Percentiles rank a stretch among this genome's conserved stretches.
These are phyloP conservation scores for Pachyramphus minor DNA, from an alignment of 2,113 vertebrate species.

Conservation along the genomic window DNA sequence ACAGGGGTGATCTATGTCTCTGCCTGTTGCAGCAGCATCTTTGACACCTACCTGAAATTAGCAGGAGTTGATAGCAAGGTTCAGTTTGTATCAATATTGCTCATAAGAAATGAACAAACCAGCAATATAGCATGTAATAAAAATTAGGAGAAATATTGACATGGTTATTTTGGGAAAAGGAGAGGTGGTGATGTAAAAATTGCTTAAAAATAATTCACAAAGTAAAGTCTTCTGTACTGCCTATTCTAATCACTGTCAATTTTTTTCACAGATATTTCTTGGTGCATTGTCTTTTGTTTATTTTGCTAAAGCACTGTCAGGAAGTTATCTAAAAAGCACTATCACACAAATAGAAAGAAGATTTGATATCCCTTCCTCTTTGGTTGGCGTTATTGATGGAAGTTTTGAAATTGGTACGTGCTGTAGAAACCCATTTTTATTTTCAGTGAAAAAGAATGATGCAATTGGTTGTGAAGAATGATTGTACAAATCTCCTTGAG, in stretches of 20 bases:
- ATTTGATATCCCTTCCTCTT: constrained; percentile 91
- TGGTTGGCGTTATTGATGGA: constrained; percentile 91
- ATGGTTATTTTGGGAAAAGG: background rate
- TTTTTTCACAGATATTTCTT: constrained; percentile 83
- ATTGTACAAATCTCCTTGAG: background rate
- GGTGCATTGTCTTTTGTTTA: constrained; percentile 89
- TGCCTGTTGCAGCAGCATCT: background rate
- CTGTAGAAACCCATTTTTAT: background rate
- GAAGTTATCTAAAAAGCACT: constrained; percentile 94
- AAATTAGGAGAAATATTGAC: background rate
- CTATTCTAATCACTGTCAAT: background rate
- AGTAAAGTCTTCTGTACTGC: background rate
- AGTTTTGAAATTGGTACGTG: constrained; percentile 95
- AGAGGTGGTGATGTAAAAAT: background rate
- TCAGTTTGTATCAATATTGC: background rate
- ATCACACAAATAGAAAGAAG: constrained; percentile 94
- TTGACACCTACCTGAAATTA: background rate
- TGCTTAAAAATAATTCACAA: background rate
- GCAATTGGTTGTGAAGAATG: background rate
- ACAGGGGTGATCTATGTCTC: background rate
- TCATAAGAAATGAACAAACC: background rate
- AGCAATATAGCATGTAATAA: background rate
- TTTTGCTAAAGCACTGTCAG: constrained; percentile 89
- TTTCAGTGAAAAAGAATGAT: background rate
- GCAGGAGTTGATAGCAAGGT: background rate